Evolutionary conservation across 1,140 invertebrate genomes (phyloP), one percentile per base, ranked within the genome.

Genomic region (Pachypsylla venusta): DNA sequence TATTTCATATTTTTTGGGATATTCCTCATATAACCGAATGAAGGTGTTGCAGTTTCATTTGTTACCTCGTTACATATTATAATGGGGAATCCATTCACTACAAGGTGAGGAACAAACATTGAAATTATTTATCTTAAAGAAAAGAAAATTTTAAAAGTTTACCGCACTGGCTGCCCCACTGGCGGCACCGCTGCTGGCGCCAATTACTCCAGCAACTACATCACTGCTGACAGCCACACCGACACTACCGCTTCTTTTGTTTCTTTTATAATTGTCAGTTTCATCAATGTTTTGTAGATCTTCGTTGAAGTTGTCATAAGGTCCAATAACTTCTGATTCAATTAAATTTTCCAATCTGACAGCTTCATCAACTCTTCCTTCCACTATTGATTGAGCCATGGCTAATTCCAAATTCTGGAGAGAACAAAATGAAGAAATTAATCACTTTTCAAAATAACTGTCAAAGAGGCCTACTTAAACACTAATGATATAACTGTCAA

Each of bases 131-230:
- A n/a, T n/a, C n/a, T n/a, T n/a, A n/a, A n/a, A n/a, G n/a, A n/a
- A n/a, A n/a, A n/a, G n/a, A n/a, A n/a, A n/a, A n/a, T n/a, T n/a
- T n/a, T n/a, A n/a, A n/a, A n/a, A 48, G 42, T 48, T 48, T 48
- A 48, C 42, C 42, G 42, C 42, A 48, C 42, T 48, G 42, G 42
- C 42, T 3, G 42, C 42, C 22, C 42, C 42, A 48, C 42, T 48
- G 16, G 42, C 42, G n/a, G 42, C 42, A 3, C 42, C 42, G n/a
- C 42, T 48, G 42, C 42, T 48, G n/a, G 42, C 42, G 4, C 42
- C 42, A 48, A 48, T 48, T n/a, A 48, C 42, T 48, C 42, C 42
- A 48, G 42, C 42, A 22, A 48, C 42, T 22, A 48, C 42, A 19
- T 48, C 42, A 19, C 42, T 48, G 42, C 42, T 48, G 7, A 48